phyloP scores from a whole-genome alignment of 2,113 vertebrate species.

The Verasper variegatus region DNA sequence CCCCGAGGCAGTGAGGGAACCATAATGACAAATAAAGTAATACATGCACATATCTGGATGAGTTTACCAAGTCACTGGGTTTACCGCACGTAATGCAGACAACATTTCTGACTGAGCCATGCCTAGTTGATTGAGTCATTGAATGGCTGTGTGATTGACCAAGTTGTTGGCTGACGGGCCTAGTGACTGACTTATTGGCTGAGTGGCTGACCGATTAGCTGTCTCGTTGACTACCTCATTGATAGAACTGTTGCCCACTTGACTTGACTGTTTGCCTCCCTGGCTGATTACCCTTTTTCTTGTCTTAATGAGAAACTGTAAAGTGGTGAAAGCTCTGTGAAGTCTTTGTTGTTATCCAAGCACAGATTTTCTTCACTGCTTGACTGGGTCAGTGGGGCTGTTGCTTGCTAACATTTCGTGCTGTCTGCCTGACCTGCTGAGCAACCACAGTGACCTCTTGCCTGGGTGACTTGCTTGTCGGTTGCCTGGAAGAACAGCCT shows the following conservation, averaged over 20 bases:
- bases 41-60: slow-evolving; percentile 29
- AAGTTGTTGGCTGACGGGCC: slow-evolving; percentile 22
- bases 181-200: slow-evolving; percentile 22
- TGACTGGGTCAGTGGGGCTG: slow-evolving; percentile 32
- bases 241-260: slow-evolving; percentile 11
- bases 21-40: slow-evolving; percentile 44
- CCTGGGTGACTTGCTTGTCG: slow-evolving; percentile 38
- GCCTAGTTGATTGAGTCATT: slow-evolving; percentile 29
- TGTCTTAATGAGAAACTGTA: neutral
- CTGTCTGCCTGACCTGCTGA: slow-evolving; percentile 26
- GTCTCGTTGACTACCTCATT: neutral
- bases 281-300: neutral
- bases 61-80: slow-evolving; percentile 48
- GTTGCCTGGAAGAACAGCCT: slow-evolving; percentile 35
- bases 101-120: slow-evolving; percentile 9
- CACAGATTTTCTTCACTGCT: slow-evolving; percentile 11
- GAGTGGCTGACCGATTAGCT: slow-evolving; percentile 13
- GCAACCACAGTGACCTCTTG: slow-evolving; percentile 17
- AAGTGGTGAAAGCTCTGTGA: neutral
- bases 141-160: slow-evolving; percentile 17
- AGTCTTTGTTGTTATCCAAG: neutral
- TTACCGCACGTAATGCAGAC: slow-evolving; percentile 37
- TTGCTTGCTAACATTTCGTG: slow-evolving; percentile 35
- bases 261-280: neutral
- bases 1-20: slow-evolving; percentile 17